A percentile compares a stretch with the other conserved stretches of the same genome.
Evolutionary conservation across 2,113 vertebrate species (phyloP).

Genomic region (Equus przewalskii): DNA sequence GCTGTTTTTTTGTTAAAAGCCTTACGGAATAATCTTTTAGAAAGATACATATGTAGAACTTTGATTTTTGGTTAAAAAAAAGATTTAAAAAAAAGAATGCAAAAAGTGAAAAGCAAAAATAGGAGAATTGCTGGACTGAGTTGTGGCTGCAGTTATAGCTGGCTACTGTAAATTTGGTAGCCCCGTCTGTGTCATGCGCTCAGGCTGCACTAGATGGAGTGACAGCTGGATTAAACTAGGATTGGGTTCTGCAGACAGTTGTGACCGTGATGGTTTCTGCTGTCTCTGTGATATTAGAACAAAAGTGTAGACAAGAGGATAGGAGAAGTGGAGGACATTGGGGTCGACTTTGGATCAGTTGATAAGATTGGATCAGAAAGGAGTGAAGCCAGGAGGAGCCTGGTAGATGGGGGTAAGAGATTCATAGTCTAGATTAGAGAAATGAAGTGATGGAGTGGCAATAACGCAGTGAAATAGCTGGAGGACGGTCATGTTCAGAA

Average conservation of each 20-base stretch:
- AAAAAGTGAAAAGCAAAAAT: neutral
- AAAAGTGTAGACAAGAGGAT: neutral
- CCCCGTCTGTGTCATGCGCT: neutral
- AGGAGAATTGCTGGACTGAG: neutral
- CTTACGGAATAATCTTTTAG: neutral
- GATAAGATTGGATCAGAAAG: neutral
- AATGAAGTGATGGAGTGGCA: neutral
- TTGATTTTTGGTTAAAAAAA: neutral
- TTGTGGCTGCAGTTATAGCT: neutral
- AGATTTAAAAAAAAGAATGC: neutral
- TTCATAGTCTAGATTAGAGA: neutral
- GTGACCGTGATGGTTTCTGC: neutral
- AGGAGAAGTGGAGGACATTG: neutral
- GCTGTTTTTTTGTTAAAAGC: neutral
- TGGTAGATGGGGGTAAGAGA: neutral
- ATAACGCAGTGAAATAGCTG: neutral
- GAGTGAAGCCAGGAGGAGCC: neutral
- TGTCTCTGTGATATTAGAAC: neutral
- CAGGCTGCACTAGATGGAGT: neutral
- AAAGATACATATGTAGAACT: neutral
- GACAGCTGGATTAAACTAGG: neutral
- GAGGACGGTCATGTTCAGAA: neutral
- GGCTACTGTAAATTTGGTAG: neutral
- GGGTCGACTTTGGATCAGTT: neutral
- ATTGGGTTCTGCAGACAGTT: neutral